Evolutionary conservation across 1,140 invertebrate genomes (phyloP).

Genomic region (Psilanteris sp.): DNA sequence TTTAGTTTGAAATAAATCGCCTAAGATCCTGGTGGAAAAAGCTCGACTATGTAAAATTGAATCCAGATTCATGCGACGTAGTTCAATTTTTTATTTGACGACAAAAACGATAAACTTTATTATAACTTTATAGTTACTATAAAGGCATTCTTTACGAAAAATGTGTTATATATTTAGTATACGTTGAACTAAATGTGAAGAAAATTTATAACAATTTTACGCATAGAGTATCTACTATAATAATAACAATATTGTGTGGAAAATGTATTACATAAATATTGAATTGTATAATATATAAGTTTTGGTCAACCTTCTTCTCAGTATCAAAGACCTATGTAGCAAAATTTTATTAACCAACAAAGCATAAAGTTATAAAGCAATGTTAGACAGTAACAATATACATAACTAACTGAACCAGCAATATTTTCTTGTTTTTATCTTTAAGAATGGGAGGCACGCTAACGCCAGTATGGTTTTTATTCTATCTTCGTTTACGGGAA

Average conservation of each 20-base stretch:
- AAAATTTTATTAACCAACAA: conserved; percentile 22
- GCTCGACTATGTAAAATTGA: too few relatives aligned
- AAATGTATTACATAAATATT: conserved; percentile 48
- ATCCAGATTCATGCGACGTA: conserved; percentile 21
- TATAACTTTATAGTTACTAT: conserved; percentile 38
- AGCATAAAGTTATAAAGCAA: conserved; percentile 30
- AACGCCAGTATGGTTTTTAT: too few relatives aligned
- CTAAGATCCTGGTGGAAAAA: too few relatives aligned
- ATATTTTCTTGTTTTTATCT: too few relatives aligned
- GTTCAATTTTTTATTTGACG: conserved; percentile 10
- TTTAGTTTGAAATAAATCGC: too few relatives aligned
- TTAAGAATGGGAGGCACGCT: too few relatives aligned
- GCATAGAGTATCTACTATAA: conserved; percentile 15
- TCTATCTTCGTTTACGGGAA: too few relatives aligned
- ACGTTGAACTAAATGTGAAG: too few relatives aligned
- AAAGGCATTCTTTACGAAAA: too few relatives aligned
- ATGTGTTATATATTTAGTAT: too few relatives aligned
- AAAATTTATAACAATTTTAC: conserved; percentile 26
- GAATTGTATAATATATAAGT: conserved; percentile 49
- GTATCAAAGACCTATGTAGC: conserved; percentile 10
- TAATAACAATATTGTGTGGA: conserved; percentile 7
- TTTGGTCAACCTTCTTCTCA: conserved; percentile 31
- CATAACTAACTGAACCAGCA: conserved; percentile 6
- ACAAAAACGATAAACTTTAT: conserved; percentile 22
- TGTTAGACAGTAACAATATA: conserved; percentile 20